Evolutionary conservation across 2,888 invertebrate genomes (phyloP), one percentile per base, ranked within the genome.

Genomic region (Apotomis turbidana): DNA sequence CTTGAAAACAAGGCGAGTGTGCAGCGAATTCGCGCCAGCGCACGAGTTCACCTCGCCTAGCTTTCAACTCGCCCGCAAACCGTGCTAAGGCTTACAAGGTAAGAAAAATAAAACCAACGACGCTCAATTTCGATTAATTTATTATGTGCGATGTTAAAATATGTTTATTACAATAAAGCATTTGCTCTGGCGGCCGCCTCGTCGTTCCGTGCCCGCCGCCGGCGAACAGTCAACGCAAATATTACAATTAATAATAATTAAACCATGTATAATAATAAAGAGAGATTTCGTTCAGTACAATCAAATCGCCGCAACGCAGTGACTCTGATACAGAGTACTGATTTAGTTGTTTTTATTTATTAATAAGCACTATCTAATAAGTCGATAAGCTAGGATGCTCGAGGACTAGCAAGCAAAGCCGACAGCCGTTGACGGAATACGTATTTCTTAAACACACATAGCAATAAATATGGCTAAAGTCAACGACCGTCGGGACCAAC

Each of bases 131-230:
- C 86, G 92, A 93, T 93, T 93, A 93, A 93, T 93, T 93, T 93
- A 93, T 91, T 89, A 92, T 92, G 93, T 93, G 93, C 93, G 93
- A 93, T 93, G 93, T 93, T 93, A 93, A 92, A 93, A 92, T 91
- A 92, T 88, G 87, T 91, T 91, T 90, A 87, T 86, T 85, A 93
- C 88, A 89, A 90, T 91, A 90, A 92, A 93, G 93, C 92, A 91
- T 90, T 41, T 89, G 88, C 87, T 87, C 62, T 5, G 71, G 61
- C 67, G 71, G 83, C 83, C 86, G 81, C 80, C 78, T 82, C 81
- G 49, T 41, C 49, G 59, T 68, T 67, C 27, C 13, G 8, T 55
- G 58, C 52, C 60, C 46, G 61, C 67, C 57, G 67, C 49, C 38
- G 57, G 67, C 67, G 58, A 51, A 41, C 59, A 49, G 59, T 68